These are phyloP conservation scores for Apteryx mantelli DNA, from an alignment of 2,113 vertebrate species.

Conservation along the genomic window DNA sequence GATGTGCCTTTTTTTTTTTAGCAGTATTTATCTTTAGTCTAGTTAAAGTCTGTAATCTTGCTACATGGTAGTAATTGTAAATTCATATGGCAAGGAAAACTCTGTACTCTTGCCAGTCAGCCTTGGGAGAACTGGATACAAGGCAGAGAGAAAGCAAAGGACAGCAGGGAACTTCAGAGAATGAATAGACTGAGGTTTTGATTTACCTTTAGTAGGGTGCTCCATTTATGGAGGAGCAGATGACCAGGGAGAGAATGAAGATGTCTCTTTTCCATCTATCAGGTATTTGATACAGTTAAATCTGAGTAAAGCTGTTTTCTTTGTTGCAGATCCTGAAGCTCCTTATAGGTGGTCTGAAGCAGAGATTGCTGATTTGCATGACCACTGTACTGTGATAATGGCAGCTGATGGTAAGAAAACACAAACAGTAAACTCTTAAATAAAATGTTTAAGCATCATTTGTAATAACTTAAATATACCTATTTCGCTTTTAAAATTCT, in stretches of 20 bases:
- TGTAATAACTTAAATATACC: background rate
- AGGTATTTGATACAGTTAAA: background rate
- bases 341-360: constrained; percentile 90
- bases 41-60: background rate
- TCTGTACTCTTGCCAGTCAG: background rate
- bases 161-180: background rate
- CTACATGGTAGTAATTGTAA: background rate
- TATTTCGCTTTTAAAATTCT: background rate
- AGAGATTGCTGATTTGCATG: constrained; percentile 84
- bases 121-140: background rate
- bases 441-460: background rate
- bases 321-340: constrained; percentile 75
- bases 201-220: background rate
- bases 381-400: constrained; percentile 84
- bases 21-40: background rate
- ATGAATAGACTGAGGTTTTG: background rate
- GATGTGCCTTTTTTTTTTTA: background rate
- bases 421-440: background rate
- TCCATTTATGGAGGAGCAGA: background rate
- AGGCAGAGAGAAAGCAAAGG: background rate
- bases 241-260: background rate
- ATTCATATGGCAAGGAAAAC: background rate
- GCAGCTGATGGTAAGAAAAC: constrained; percentile 88
- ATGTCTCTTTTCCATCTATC: background rate
- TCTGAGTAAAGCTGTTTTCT: background rate